Percentiles rank a stretch among this genome's conserved stretches.
phyloP scores from a whole-genome alignment of 2,888 invertebrate genomes.

The Epistrophe grossulariae region DNA sequence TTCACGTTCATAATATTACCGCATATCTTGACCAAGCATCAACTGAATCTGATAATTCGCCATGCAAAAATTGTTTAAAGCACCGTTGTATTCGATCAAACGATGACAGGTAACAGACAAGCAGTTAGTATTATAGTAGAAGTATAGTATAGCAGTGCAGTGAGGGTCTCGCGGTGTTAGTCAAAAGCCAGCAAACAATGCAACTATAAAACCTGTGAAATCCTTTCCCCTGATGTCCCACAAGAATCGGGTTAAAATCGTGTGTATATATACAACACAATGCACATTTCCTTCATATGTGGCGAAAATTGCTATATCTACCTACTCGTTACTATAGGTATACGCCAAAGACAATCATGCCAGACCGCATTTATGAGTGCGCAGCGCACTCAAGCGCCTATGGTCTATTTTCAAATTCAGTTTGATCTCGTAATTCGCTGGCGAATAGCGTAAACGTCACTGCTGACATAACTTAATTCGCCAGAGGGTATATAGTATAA shows the following conservation, averaged over 20 bases:
- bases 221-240: slow-evolving; percentile 17
- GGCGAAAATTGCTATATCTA: slow-evolving; percentile 30
- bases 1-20: slow-evolving; percentile 68
- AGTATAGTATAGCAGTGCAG: neutral
- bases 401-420: slow-evolving; percentile 60
- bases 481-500: neutral
- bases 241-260: slow-evolving; percentile 20
- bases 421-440: slow-evolving; percentile 57
- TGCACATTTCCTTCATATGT: slow-evolving; percentile 18
- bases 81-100: slow-evolving; percentile 61
- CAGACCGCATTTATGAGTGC: slow-evolving; percentile 48
- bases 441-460: slow-evolving; percentile 8
- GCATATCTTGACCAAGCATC: slow-evolving; percentile 73
- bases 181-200: slow-evolving; percentile 38
- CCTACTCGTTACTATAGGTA: neutral
- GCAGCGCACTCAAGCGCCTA: slow-evolving; percentile 60
- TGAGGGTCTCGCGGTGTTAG: neutral
- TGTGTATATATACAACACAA: neutral
- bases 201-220: neutral
- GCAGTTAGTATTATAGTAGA: neutral
- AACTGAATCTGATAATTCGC: slow-evolving; percentile 42
- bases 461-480: slow-evolving; percentile 69
- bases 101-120: slow-evolving; percentile 58
- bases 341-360: slow-evolving; percentile 14
- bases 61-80: slow-evolving; percentile 56